Percentiles rank a stretch among this genome's conserved stretches.
Conservation (phyloP, 1,140 invertebrate species). For the Diuraphis noxia region DNA sequence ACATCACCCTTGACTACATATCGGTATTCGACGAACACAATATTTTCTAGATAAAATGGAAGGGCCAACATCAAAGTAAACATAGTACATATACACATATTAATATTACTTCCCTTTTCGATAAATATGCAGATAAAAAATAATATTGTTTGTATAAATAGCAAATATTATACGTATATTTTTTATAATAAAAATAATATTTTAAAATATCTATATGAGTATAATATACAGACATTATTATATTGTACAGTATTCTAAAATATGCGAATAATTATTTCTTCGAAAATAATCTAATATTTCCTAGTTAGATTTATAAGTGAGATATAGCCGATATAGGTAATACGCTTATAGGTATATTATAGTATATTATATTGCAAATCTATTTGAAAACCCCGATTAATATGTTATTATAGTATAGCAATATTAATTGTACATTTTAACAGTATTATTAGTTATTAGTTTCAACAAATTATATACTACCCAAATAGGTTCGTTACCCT, state of each 20-base stretch:
- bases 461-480: constrained; percentile 1
- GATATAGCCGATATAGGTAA: background rate
- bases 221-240: background rate
- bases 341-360: background rate
- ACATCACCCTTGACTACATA: background rate
- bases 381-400: background rate
- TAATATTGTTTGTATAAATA: background rate
- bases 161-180: background rate
- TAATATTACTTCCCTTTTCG: background rate
- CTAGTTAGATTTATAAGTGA: background rate
- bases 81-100: background rate
- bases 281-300: background rate
- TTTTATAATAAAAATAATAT: background rate
- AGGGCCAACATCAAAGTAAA: background rate
- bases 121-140: constrained; percentile 28
- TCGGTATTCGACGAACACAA: background rate
- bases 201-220: background rate
- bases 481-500: background rate
- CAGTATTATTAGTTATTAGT: background rate
- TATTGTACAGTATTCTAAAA: background rate
- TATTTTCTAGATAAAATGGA: background rate
- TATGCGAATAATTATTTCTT: background rate
- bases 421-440: background rate
- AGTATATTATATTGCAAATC: background rate
- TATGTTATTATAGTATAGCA: background rate